Percentiles rank a stretch among this genome's conserved stretches.
These are phyloP conservation scores for Acrocephalus kingi DNA, from an alignment of 2,113 vertebrate species.

Conservation along the genomic window DNA sequence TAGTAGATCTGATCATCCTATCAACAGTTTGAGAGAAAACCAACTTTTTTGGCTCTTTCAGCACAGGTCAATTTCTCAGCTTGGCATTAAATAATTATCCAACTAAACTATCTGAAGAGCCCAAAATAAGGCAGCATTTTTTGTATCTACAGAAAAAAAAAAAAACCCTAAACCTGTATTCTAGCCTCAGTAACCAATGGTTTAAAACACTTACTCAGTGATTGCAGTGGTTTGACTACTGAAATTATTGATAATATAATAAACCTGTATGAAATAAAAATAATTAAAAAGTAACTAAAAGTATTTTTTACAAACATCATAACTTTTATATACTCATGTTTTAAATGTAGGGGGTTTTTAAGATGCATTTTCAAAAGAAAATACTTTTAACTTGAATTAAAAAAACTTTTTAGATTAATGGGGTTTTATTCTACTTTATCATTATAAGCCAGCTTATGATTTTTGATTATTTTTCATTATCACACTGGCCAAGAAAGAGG, in stretches of 20 bases:
- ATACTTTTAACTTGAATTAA: neutral
- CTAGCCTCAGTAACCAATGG: neutral
- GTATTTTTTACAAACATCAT: neutral
- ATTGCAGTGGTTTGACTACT: neutral
- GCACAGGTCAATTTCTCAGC: neutral
- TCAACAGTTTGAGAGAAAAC: neutral
- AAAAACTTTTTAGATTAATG: neutral
- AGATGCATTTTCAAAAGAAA: neutral
- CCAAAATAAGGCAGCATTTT: neutral
- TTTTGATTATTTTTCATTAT: neutral
- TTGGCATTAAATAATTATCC: neutral
- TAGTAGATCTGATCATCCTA: neutral
- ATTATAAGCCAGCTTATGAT: neutral
- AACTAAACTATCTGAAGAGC: neutral
- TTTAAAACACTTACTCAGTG: neutral
- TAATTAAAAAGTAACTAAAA: neutral
- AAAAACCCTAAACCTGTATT: neutral
- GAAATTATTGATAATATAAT: neutral
- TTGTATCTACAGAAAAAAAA: neutral
- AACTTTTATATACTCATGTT: neutral
- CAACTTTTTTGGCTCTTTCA: neutral
- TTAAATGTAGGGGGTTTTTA: neutral
- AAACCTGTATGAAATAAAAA: neutral
- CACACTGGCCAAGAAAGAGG: neutral
- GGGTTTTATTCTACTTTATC: neutral